These are phyloP conservation scores for Sycophila texana DNA, from an alignment of 2,888 invertebrate species.

Conservation along the genomic window DNA sequence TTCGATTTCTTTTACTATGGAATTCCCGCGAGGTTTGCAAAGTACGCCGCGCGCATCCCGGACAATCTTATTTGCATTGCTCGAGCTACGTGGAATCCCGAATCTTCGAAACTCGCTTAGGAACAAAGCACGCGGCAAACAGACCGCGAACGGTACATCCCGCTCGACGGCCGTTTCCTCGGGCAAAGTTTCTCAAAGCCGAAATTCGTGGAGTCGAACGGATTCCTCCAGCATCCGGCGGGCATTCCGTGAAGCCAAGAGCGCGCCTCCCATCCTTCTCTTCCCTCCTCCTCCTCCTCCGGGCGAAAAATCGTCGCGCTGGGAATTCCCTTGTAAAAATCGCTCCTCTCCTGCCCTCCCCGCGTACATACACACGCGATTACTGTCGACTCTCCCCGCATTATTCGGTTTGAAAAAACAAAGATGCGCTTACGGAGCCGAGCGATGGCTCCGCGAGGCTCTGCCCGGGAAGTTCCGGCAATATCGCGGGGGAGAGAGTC, in stretches of 20 bases:
- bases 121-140: background rate
- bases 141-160: constrained; percentile 5
- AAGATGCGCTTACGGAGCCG: constrained; percentile 32
- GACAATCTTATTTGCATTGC: constrained; percentile 36
- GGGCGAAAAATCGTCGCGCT: constrained; percentile 12
- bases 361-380: background rate
- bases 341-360: background rate
- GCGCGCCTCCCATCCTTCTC: no score
- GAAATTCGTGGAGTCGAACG: no score
- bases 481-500: constrained; percentile 21
- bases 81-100: constrained; percentile 1
- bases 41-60: background rate
- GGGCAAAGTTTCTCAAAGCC: background rate
- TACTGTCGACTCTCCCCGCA: background rate
- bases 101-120: constrained; percentile 12
- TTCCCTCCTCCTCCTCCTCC: background rate
- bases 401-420: constrained; percentile 7
- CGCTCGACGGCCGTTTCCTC: background rate
- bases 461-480: constrained; percentile 17
- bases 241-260: background rate
- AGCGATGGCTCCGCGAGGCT: constrained; percentile 19
- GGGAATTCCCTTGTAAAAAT: constrained; percentile 48
- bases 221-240: background rate
- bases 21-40: background rate
- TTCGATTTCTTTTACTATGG: background rate